A percentile compares a stretch with the other conserved stretches of the same genome.
These are phyloP conservation scores for Folsomia candida DNA, from an alignment of 2,888 invertebrate species.

Conservation along the genomic window DNA sequence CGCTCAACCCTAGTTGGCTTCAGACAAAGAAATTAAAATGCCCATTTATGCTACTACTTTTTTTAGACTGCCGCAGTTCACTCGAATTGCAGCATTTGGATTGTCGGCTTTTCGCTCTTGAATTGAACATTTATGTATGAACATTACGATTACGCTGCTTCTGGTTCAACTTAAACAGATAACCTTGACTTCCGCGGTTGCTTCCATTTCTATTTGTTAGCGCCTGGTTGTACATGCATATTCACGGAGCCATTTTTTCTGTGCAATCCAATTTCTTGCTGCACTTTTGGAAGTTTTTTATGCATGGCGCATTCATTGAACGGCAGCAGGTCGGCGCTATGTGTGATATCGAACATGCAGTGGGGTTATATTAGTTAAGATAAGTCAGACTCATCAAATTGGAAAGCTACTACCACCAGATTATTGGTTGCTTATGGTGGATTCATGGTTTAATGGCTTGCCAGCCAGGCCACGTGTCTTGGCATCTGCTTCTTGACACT, in stretches of 20 bases:
- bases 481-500: slow-evolving; percentile 5
- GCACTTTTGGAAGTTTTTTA: no score
- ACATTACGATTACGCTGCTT: neutral
- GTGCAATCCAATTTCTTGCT: no score
- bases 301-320: no score
- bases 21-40: no score
- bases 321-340: no score
- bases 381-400: neutral
- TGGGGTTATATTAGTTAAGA: neutral
- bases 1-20: no score
- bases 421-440: no score
- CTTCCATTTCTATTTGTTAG: neutral
- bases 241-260: no score
- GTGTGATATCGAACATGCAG: neutral
- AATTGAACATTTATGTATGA: slow-evolving; percentile 3
- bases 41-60: no score
- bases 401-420: neutral
- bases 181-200: neutral
- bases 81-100: neutral
- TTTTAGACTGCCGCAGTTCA: no score
- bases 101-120: neutral
- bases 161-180: neutral
- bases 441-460: neutral
- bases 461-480: neutral
- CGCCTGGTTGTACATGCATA: neutral